Evolutionary conservation across 2,113 vertebrate genomes (phyloP), one percentile per base, ranked within the genome.

Genomic region (Tor tambroides): DNA sequence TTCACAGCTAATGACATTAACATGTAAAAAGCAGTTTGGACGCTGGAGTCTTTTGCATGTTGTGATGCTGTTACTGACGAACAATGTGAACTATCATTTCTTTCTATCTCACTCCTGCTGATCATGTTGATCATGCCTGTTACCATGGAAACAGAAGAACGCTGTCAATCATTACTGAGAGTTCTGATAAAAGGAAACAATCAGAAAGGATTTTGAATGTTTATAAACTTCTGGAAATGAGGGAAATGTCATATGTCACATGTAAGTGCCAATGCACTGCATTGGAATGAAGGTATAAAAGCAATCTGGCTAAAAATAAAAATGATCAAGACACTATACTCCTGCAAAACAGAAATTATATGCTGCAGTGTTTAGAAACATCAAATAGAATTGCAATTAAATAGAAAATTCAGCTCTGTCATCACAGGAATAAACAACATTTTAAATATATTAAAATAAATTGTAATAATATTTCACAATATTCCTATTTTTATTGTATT

Each of bases 91-190:
- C 7, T 43, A 43, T 43, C 0, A 49, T 74, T 65, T 23, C 77
- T 59, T 9, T 35, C 54, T 75, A 38, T 19, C 43, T 38, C 41
- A 63, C 54, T 26, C 26, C 56, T 76, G 21, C 38, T 67, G 32
- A 81, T 89, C 79, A 6, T 41, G 2, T 3, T 41, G 69, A 21
- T 46, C 87, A 63, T n/a, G 9, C 75, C 41, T 23, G 78, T 90
- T 88, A 56, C 89, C 65, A 77, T 90, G 90, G 89, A 91, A 87
- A 92, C 85, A 43, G 85, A 71, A 14, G 63, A 83, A 80, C 78
- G 51, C 80, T 83, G 23, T n/a, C 5, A 17, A 49, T 26, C 6
- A 14, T 9, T 17, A 21, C 17, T 15, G 4, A 65, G 56, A 35
- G 3, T 32, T 10, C 1, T 23, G 41, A 15, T 28, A 30, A 9